Evolutionary conservation across 2,113 vertebrate genomes (phyloP).

Genomic region (Elaphurus davidianus): DNA sequence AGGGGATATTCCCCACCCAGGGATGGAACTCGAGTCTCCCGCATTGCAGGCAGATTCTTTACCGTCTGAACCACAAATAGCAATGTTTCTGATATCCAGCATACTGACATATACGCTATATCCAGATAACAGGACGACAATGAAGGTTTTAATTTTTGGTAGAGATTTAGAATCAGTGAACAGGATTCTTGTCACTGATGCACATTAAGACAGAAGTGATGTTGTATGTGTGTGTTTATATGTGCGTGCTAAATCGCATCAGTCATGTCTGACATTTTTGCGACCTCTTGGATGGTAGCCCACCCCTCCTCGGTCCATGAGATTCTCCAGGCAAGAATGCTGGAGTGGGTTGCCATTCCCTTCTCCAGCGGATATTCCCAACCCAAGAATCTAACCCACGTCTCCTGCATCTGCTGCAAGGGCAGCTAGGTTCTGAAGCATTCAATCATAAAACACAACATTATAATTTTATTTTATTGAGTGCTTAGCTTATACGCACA

Average conservation of each 20-base stretch:
- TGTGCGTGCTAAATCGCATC: not conserved
- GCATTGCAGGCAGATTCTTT: not conserved
- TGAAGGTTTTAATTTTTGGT: not conserved
- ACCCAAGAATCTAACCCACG: fast-evolving
- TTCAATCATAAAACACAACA: not conserved
- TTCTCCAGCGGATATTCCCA: not conserved
- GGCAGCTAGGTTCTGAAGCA: not conserved
- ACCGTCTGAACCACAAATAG: not conserved
- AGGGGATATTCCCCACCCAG: not conserved
- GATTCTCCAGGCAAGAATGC: not conserved
- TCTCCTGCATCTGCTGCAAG: not conserved
- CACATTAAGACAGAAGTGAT: not conserved
- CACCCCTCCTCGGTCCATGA: not conserved
- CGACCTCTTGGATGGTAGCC: no score
- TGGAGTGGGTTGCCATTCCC: not conserved
- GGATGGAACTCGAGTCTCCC: not conserved
- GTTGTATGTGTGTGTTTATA: not conserved
- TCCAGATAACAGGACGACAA: fast-evolving
- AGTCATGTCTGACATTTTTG: no score
- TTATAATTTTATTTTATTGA: not conserved
- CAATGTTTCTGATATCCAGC: not conserved
- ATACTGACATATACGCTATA: not conserved
- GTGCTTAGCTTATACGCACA: not conserved
- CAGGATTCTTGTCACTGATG: not conserved
- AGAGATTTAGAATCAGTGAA: not conserved